Conservation (phyloP, 2,888 invertebrate species). For the Coenonympha arcania region DNA sequence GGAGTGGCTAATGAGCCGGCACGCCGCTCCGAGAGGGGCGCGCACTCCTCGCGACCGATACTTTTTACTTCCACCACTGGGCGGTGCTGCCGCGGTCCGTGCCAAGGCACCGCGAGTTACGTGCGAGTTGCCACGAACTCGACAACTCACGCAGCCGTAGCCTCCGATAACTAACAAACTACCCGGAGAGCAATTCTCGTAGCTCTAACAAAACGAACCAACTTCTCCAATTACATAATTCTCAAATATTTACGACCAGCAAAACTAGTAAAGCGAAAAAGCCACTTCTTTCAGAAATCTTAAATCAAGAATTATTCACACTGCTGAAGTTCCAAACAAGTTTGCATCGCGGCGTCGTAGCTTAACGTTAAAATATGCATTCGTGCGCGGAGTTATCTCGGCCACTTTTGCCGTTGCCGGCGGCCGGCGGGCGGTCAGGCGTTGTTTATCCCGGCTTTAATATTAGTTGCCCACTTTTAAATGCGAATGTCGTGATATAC, state of each 20-base stretch:
- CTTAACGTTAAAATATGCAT: conserved; percentile 69
- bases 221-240: conserved; percentile 9
- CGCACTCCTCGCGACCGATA: conserved; percentile 53
- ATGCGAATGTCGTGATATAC: conserved; percentile 27
- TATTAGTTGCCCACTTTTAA: conserved; percentile 42
- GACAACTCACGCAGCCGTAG: conserved; percentile 19
- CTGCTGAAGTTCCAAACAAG: conserved; percentile 58
- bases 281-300: conserved; percentile 37
- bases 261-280: conserved; percentile 26
- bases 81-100: no score
- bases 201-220: conserved; percentile 7
- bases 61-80: conserved; percentile 55
- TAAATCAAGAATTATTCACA: conserved; percentile 62
- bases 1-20: conserved; percentile 73
- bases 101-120: conserved; percentile 32
- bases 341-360: conserved; percentile 56
- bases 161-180: no score
- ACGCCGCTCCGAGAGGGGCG: conserved; percentile 70
- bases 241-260: conserved; percentile 12
- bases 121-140: conserved; percentile 26
- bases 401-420: conserved; percentile 55
- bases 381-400: conserved; percentile 60
- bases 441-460: conserved; percentile 56
- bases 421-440: conserved; percentile 50
- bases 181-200: neutral